These are phyloP conservation scores for Rattus rattus DNA, from an alignment of 2,113 vertebrate genomes.

Conservation along the genomic window DNA sequence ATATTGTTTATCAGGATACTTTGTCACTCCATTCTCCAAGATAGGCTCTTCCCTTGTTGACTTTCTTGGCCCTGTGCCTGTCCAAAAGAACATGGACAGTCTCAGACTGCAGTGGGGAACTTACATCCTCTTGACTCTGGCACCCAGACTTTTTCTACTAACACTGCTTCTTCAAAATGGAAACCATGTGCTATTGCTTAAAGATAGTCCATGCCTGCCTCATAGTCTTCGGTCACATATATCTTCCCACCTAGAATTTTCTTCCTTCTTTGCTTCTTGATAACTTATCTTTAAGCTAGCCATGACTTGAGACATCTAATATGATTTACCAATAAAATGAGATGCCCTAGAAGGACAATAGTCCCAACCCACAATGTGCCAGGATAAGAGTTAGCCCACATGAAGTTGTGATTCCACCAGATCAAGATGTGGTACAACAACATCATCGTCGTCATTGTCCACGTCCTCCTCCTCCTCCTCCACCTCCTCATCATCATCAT, in stretches of 20 bases:
- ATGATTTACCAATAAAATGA: neutral
- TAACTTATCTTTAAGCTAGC: neutral
- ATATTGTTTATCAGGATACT: neutral
- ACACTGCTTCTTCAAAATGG: neutral
- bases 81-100: neutral
- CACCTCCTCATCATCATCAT: no score
- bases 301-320: neutral
- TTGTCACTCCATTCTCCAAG: neutral
- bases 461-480: no score
- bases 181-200: neutral
- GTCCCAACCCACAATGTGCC: neutral
- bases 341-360: neutral
- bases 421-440: neutral
- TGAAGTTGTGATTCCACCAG: neutral
- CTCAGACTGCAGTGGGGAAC: accelerated
- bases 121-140: neutral
- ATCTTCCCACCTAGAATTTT: neutral
- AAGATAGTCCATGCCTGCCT: neutral
- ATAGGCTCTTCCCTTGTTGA: neutral
- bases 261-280: neutral
- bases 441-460: no score
- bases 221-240: neutral
- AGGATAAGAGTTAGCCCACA: neutral
- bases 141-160: neutral
- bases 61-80: neutral